Base-by-base conservation (phyloP, 2,888 invertebrate genomes). In the Euplagia quadripunctaria region DNA sequence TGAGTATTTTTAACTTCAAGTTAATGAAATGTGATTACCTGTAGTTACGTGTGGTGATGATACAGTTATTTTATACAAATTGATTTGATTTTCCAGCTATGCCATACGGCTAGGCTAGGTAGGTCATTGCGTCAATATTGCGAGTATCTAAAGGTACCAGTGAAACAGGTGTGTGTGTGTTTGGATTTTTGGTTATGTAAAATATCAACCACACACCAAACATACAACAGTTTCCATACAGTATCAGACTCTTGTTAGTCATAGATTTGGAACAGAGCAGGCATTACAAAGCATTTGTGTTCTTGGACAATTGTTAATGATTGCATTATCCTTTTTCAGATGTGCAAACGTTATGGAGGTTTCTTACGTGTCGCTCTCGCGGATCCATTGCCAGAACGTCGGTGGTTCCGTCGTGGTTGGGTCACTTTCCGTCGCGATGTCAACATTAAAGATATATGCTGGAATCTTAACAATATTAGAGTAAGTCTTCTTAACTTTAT, bases 371-470 rank as follows among this genome's bases (percentile, higher is more conserved):
- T 99, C 16, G 99, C 99, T 0, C 97, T 99, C 72, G 99, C 99
- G 0, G 99, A 99, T 94, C 99, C 99, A 0, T 97, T 99, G 87
- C 98, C 99, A 0, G 99, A 99, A 90, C 97, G 99, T 42, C 97
- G 99, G 64, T 99, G 99, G 98, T 98, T 98, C 93, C 97, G 99
- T 17, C 97, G 99, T 68, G 99, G 99, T 63, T 99, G 99, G 99
- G 99, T 99, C 55, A 99, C 99, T 0, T 99, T 99, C 94, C 98
- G 98, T 82, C 97, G 99, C 41, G 98, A 99, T 88, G 99, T 99
- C 66, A 99, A 99, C 93, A 99, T 99, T 82, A 99, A 99, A 91
- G 99, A 99, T 90, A 99, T 99, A 82, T 99, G 99, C 94, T 99
- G 99, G 99, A 99, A 98, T 90, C 96, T 99, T 64, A 99, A 99